These are phyloP conservation scores for Gadopsis bispinosus DNA, from an alignment of 2,797 vertebrate species.

Conservation along the genomic window DNA sequence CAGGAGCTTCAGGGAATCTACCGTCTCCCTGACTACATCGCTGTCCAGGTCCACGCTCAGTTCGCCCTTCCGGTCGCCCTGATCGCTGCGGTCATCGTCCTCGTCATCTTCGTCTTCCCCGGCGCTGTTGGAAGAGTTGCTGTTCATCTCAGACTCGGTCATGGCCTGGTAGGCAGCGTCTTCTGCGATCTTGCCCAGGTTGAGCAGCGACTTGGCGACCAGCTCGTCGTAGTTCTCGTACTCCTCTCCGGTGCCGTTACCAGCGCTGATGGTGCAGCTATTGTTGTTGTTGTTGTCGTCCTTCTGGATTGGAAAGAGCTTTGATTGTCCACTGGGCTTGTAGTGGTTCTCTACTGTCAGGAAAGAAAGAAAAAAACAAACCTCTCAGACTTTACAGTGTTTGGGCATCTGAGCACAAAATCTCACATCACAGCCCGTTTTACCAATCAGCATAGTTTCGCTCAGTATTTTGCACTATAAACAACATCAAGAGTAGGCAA, in stretches of 20 bases:
- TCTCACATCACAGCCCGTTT: not conserved
- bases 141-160: slow-evolving; percentile 99
- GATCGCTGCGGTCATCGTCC: slow-evolving; percentile 65
- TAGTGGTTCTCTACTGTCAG: slow-evolving; percentile 88
- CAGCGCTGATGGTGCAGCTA: slow-evolving; percentile 41
- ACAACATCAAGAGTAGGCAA: slow-evolving; percentile 16
- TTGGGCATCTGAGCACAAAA: slow-evolving; percentile 3
- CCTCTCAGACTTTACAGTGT: slow-evolving; percentile 17
- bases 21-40: slow-evolving; percentile 96
- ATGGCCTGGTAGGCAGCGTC: slow-evolving; percentile 95
- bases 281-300: slow-evolving; percentile 91
- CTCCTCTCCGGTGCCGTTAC: slow-evolving; percentile 83
- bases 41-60: slow-evolving; percentile 97
- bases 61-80: slow-evolving; percentile 87
- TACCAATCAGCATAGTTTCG: not conserved
- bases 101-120: slow-evolving; percentile 90
- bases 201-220: slow-evolving; percentile 97
- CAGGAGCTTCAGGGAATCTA: slow-evolving; percentile 96
- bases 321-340: slow-evolving; percentile 85
- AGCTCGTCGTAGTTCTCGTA: slow-evolving; percentile 99
- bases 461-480: not conserved
- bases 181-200: slow-evolving; percentile 97
- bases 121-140: slow-evolving; percentile 94
- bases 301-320: slow-evolving; percentile 89
- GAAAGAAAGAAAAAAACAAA: slow-evolving; percentile 47